Percentiles rank a stretch among this genome's conserved stretches.
Conservation (phyloP, 2,888 invertebrate species). For the Drosophila heteroneura region DNA sequence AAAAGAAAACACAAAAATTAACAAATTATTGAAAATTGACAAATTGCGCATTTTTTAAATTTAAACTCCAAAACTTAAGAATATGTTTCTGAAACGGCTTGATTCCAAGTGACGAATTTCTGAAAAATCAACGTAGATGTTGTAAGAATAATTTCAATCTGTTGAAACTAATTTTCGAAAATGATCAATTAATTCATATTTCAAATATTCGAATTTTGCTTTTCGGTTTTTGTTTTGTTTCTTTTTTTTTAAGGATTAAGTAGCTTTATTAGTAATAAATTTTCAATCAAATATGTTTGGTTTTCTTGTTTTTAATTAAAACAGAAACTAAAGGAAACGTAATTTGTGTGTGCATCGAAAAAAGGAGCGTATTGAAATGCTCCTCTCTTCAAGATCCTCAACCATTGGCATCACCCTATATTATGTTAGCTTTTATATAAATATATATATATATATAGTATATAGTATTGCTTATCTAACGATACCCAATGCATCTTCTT, state of each 20-base stretch:
- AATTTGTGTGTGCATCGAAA: constrained; percentile 29
- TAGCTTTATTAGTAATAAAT: constrained; percentile 69
- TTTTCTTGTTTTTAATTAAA: constrained; percentile 34
- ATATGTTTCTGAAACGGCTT: constrained; percentile 8
- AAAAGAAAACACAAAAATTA: constrained; percentile 36
- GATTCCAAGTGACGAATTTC: constrained; percentile 1
- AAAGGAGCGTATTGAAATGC: constrained; percentile 17
- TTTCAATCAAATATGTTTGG: constrained; percentile 59
- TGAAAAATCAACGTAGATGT: constrained; percentile 15
- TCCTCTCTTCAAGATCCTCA: constrained; percentile 28
- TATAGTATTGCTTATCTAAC: constrained; percentile 57
- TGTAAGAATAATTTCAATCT: constrained; percentile 8
- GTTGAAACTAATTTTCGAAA: background rate
- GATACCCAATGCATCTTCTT: constrained; percentile 16
- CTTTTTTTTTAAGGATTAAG: constrained; percentile 44
- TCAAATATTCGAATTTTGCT: constrained; percentile 27
- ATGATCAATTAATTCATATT: constrained; percentile 18
- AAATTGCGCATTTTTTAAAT: background rate
- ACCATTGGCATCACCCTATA: constrained; percentile 49
- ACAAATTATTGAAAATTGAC: constrained; percentile 15
- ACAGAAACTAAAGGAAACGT: constrained; percentile 56
- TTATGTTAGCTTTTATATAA: constrained; percentile 23
- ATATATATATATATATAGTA: constrained; percentile 48
- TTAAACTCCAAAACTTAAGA: constrained; percentile 6
- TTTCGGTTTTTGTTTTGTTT: constrained; percentile 10